Conservation (phyloP, 2,888 invertebrate species). For the Drosophila mayaguana region DNA sequence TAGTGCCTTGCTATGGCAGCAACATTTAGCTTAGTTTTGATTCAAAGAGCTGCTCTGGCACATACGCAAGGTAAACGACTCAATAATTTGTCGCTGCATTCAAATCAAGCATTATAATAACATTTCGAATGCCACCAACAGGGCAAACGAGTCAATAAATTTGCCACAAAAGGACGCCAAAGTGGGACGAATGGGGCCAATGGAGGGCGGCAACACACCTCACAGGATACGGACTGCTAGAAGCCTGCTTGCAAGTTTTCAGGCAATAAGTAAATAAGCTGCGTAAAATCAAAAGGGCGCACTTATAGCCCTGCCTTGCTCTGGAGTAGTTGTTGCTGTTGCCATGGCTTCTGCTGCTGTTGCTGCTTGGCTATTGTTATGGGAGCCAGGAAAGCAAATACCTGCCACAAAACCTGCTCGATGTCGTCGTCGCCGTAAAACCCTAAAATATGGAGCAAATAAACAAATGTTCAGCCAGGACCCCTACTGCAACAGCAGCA, state of each 20-base stretch:
- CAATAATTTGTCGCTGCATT: conserved; percentile 74
- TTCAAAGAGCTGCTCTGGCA: not conserved
- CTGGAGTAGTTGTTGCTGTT: conserved; percentile 36
- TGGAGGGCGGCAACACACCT: not conserved
- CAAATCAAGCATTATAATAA: conserved; percentile 74
- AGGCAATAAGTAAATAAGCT: conserved; percentile 78
- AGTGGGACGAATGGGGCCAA: not conserved
- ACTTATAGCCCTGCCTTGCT: conserved; percentile 36
- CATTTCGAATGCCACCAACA: conserved; percentile 66
- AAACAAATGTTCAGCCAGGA: conserved; percentile 73
- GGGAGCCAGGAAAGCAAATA: conserved; percentile 58
- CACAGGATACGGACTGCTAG: conserved; percentile 9
- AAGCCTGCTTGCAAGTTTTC: conserved; percentile 57
- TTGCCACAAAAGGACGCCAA: conserved; percentile 59
- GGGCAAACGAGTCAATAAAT: conserved; percentile 72
- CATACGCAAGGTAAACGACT: conserved; percentile 22
- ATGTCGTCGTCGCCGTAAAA: conserved; percentile 79
- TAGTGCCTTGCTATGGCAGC: no score
- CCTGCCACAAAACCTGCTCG: conserved; percentile 80
- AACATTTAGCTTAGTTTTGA: no score
- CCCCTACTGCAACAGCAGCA: conserved; percentile 41
- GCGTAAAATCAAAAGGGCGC: conserved; percentile 74
- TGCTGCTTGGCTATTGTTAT: conserved; percentile 50
- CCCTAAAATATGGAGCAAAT: conserved; percentile 81
- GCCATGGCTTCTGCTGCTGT: conserved; percentile 25